phyloP scores from a whole-genome alignment of 2,113 vertebrate genomes.

The Chloroceryle aenea region DNA sequence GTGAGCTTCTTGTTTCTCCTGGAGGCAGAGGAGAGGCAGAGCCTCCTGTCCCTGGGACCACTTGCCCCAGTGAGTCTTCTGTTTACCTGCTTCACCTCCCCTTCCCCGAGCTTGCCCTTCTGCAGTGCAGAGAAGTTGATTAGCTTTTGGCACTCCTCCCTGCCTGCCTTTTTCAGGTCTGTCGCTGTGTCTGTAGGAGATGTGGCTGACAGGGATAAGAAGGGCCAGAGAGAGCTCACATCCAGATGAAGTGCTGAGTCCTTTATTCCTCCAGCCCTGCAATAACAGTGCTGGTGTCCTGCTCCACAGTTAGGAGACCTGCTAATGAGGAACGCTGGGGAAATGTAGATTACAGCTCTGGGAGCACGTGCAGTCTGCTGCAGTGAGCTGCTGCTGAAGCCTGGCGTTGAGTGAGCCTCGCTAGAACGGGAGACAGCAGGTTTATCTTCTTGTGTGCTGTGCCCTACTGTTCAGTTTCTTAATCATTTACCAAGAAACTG shows the following conservation, averaged over 20 bases:
- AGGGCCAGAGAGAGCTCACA: background rate
- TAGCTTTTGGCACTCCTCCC: background rate
- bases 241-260: background rate
- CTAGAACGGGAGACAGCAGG: background rate
- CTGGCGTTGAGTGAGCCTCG: background rate
- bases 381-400: background rate
- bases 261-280: slow-evolving; percentile 1
- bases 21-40: background rate
- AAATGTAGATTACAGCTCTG: background rate
- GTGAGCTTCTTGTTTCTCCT: background rate
- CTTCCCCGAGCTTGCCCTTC: background rate
- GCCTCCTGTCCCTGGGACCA: background rate
- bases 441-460: background rate
- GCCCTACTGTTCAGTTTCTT: background rate
- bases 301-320: background rate
- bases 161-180: background rate
- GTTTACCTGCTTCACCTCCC: background rate
- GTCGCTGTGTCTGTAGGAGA: background rate
- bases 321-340: background rate
- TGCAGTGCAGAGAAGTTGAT: background rate
- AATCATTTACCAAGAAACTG: slow-evolving; percentile 19
- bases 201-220: background rate
- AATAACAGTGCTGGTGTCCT: background rate
- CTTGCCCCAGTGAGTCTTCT: background rate
- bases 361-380: background rate